These are phyloP conservation scores for Numenius arquata DNA, from an alignment of 2,113 vertebrate species.

Conservation along the genomic window DNA sequence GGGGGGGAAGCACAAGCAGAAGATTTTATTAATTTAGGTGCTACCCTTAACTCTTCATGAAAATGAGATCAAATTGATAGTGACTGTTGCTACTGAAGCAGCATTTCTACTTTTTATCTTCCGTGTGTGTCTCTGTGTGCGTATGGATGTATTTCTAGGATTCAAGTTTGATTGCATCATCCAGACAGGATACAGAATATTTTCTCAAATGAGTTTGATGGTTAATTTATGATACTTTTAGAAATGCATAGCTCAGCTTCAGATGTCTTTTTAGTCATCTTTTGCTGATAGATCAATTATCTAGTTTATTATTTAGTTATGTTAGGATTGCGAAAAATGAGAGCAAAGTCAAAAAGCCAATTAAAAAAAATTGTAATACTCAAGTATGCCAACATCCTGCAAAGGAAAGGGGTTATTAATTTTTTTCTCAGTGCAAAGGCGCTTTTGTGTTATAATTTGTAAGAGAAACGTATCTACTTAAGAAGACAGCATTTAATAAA, in stretches of 20 bases:
- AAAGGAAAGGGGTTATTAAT: background rate
- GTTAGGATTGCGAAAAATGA: background rate
- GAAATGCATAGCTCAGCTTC: background rate
- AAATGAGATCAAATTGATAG: background rate
- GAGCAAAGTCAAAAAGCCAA: background rate
- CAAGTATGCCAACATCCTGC: background rate
- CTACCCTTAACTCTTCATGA: background rate
- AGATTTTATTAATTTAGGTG: background rate
- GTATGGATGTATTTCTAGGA: background rate
- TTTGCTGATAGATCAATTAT: background rate
- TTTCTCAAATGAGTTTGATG: background rate
- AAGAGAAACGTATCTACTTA: background rate
- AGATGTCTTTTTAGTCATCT: background rate
- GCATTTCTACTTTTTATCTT: background rate
- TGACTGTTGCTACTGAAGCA: background rate
- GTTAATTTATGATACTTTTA: background rate
- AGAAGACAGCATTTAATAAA: background rate
- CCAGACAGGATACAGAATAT: background rate
- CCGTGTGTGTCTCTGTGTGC: fast-evolving
- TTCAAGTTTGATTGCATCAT: background rate
- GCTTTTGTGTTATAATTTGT: background rate
- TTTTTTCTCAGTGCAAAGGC: background rate
- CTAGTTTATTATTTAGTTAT: background rate
- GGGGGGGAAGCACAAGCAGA: background rate
- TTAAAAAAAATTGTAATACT: background rate